Base-by-base conservation (phyloP, 1,140 invertebrate genomes). In the Drosophila neocordata region DNA sequence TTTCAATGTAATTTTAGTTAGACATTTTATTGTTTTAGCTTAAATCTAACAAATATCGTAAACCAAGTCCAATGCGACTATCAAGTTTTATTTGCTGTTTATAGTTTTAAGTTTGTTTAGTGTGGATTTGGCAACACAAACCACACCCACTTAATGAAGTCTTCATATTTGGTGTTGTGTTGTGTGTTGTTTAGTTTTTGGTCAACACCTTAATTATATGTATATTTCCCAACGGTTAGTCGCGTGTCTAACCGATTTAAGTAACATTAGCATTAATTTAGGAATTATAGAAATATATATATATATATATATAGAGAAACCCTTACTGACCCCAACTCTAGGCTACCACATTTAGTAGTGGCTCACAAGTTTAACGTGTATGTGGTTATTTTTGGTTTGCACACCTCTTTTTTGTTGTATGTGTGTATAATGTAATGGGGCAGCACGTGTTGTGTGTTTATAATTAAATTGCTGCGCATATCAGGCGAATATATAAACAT, bases 381-480 rank as follows among this genome's bases (percentile, higher is more conserved):
- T 69, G 65, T 35, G 65, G 74, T 81, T 87, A 85, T 81, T 81
- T 85, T 85, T 67, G 62, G 77, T 77, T 75, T 78, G 70, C 73
- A 75, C 81, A 84, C 81, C 77, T 80, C 68, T 63, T 34, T 44
- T 38, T 38, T 38, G 1, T 38, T 15, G 38, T 8, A 8, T 38
- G 52, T 57, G 15, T 48, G 18, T 48, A 27, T 65, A 65, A 69
- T 72, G 35, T 65, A 73, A 85, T 69, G 68, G 65, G 55, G 58
- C 38, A 80, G 78, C 78, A 85, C 82, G 83, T 82, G 82, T 75
- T 85, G 82, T 85, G 75, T 85, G 82, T 87, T 87, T 85, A 81
- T 82, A 85, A 85, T 85, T 85, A 81, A 85, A 85, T 72, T 77
- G 82, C 82, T 66, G 74, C 38, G 51, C 74, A 77, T 80, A 73